Evolutionary conservation across 2,888 invertebrate genomes (phyloP), one percentile per base, ranked within the genome.

Genomic region (Rosalia funebris): DNA sequence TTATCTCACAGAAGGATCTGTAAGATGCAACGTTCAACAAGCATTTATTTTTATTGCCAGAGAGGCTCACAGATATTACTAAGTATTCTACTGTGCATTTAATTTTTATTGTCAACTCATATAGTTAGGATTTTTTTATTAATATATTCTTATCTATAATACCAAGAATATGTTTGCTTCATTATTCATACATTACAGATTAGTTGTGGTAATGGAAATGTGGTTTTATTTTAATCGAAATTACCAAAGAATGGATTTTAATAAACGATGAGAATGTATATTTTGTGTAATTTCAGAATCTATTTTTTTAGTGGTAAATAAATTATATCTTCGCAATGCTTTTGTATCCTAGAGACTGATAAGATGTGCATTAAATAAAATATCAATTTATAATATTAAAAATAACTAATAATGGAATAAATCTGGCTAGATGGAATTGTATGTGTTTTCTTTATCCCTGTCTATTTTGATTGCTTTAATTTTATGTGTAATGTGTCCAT

Each of bases 1-100:
- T 92, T 12, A 17, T 73, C 11, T 50, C 54, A n/a, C 60, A 66
- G 39, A 68, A 68, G 37, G 63, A 69, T 11, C 54, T 59, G 16
- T 55, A 50, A 58, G 36, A 7, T 10, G 12, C 5, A 34, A 15
- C 1, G 7, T 39, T 14, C 12, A 39, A n/a, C 15, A n/a, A n/a
- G n/a, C n/a, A n/a, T n/a, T 25, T 11, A 25, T 7, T 25, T 25
- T 25, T 25, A 5, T 25, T 25, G 7, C 7, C 4, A 5, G 4
- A 5, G 17, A 31, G 31, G 31, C 15, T 42, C 31, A 44, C 17
- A 44, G 44, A 15, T 34, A 36, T 37, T 45, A 39, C 45, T 37
- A 46, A 46, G 45, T 55, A 55, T 53, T 53, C 12, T 53, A 52
- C 36, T 52, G 32, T 42, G 53, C 53, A 53, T 53, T 53, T 53